Conservation (phyloP, 2,113 vertebrate species). For the Eudyptes chrysolophus region DNA sequence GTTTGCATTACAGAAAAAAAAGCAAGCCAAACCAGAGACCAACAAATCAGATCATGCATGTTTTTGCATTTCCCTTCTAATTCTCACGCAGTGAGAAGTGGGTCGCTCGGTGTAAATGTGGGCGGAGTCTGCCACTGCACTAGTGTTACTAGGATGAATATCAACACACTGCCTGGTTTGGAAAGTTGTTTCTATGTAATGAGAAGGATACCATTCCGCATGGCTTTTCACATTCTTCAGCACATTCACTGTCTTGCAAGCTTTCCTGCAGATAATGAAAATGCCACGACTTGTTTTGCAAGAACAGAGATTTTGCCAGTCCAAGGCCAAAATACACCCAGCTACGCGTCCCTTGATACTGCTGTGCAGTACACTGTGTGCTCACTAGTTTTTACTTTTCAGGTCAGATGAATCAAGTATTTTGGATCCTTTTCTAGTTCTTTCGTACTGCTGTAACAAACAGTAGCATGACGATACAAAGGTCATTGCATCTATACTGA, state of each 20-base stretch:
- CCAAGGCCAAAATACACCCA: not conserved
- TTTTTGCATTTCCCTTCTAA: not conserved
- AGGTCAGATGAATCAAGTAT: not conserved
- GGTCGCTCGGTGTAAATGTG: not conserved
- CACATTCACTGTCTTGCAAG: not conserved
- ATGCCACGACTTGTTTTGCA: not conserved
- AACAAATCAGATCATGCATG: not conserved
- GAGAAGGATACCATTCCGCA: not conserved
- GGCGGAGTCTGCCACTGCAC: not conserved
- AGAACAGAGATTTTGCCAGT: not conserved
- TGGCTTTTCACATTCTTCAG: not conserved
- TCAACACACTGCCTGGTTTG: not conserved
- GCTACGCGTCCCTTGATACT: not conserved
- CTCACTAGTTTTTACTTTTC: not conserved
- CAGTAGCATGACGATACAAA: not conserved
- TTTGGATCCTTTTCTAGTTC: not conserved
- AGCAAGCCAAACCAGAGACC: not conserved
- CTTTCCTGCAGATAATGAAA: not conserved
- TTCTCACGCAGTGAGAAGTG: not conserved
- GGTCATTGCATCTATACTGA: not conserved
- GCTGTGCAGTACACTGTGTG: not conserved
- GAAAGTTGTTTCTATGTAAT: not conserved
- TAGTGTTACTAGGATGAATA: not conserved
- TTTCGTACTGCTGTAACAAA: not conserved
- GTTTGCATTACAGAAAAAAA: not conserved